A percentile compares a stretch with the other conserved stretches of the same genome.
Conservation (phyloP, 2,797 vertebrate genomes). For the Paguma larvata region DNA sequence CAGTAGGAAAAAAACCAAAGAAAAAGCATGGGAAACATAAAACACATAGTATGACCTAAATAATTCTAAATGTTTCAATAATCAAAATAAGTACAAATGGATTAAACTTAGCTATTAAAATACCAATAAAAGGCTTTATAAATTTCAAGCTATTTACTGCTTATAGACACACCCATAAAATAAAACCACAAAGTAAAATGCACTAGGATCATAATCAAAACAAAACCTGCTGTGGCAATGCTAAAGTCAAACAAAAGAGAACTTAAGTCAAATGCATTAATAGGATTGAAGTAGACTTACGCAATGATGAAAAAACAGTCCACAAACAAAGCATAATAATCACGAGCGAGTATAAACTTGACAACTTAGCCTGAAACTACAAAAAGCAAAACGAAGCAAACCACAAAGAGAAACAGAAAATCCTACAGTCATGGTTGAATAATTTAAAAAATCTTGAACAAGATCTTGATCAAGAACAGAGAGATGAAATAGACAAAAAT, state of each 20-base stretch:
- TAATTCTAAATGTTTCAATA: not conserved
- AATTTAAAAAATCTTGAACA: not conserved
- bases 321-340: not conserved
- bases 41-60: not conserved
- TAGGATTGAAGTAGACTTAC: not conserved
- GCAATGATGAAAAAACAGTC: not conserved
- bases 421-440: not conserved
- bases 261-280: not conserved
- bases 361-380: not conserved
- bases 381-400: not conserved
- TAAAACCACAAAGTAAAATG: not conserved
- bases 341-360: not conserved
- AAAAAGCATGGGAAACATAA: not conserved
- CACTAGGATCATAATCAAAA: not conserved
- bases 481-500: not conserved
- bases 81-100: not conserved
- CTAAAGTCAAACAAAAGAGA: not conserved
- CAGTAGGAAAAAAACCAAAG: not conserved
- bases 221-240: not conserved
- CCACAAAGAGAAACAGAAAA: not conserved
- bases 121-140: not conserved
- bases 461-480: not conserved
- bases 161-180: not conserved
- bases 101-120: not conserved
- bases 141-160: not conserved